Evolutionary conservation across 2,797 vertebrate species (phyloP), one percentile per base, ranked within the genome.

Genomic region (Sebastes minor): DNA sequence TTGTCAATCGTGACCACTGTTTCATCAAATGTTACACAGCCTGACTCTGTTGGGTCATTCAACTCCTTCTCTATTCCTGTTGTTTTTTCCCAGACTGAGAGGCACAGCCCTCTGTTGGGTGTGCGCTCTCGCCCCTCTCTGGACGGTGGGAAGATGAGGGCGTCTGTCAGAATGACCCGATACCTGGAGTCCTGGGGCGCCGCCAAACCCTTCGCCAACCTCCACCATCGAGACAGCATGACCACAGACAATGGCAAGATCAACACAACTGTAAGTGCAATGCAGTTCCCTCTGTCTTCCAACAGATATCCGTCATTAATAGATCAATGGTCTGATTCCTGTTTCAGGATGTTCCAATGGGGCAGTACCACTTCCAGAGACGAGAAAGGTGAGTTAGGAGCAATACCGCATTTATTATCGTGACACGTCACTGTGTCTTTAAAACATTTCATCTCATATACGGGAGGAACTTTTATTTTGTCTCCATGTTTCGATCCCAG

Each of bases 121-220:
- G 94, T 97, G 69, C 95, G 97, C 59, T 96, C 97, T 27, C 96
- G 98, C 12, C 95, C 97, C 1, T 96, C 96, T 1, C 82, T 97
- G 7, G 96, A 99, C 2, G 96, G 97, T 72, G 97, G 96, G 70
- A 99, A 98, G 93, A 99, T 97, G 98, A 96, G 98, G 89, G 98
- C 98, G 0, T 99, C 98, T 0, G 97, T 99, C 55, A 96, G 98
- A 85, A 99, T 99, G 98, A 99, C 98, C 12, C 96, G 98, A 25
- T 99, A 99, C 90, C 94, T 99, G 92, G 98, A 99, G 89, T 99
- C 98, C 8, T 99, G 98, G 98, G 98, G 98, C 32, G 98, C 98
- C 0, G 98, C 97, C 85, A 99, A 99, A 87, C 98, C 98, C 1
- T 99, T 99, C 9, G 98, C 98, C 71, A 98, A 99, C 91, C 94